Conservation (phyloP, 2,797 vertebrate species). For the Poeciliopsis presidionis region DNA sequence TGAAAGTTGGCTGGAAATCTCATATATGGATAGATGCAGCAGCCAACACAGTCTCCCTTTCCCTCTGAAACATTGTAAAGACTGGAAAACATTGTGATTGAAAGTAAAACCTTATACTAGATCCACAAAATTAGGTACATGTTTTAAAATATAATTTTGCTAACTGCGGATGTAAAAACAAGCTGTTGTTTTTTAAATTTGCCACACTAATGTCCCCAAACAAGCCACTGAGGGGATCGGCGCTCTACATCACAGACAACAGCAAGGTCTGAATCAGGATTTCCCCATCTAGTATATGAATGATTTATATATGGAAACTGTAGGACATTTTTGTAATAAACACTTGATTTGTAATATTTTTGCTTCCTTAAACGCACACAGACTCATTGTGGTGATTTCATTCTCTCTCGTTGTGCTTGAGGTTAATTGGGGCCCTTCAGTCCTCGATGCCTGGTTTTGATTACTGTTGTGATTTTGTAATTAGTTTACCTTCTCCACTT, state of each 20-base stretch:
- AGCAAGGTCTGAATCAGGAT: neutral
- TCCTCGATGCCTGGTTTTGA: constrained; percentile 45
- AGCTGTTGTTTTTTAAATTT: neutral
- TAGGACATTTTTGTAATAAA: neutral
- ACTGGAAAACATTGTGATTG: neutral
- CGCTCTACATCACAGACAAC: neutral
- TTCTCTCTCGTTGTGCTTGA: constrained; percentile 26
- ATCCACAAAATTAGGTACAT: neutral
- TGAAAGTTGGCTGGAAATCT: neutral
- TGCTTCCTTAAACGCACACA: neutral
- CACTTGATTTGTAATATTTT: neutral
- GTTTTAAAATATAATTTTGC: neutral
- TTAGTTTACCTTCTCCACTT: constrained; percentile 64
- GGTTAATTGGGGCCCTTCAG: constrained; percentile 32
- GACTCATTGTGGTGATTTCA: neutral
- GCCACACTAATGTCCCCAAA: neutral
- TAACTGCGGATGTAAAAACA: neutral
- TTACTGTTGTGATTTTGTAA: constrained; percentile 60
- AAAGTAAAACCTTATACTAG: neutral
- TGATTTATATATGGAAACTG: neutral
- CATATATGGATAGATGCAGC: neutral
- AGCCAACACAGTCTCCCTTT: neutral
- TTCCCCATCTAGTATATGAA: neutral
- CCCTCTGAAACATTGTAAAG: neutral
- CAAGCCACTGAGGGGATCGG: neutral